Evolutionary conservation across 1,140 invertebrate genomes (phyloP).

Genomic region (Drosophila cardini): DNA sequence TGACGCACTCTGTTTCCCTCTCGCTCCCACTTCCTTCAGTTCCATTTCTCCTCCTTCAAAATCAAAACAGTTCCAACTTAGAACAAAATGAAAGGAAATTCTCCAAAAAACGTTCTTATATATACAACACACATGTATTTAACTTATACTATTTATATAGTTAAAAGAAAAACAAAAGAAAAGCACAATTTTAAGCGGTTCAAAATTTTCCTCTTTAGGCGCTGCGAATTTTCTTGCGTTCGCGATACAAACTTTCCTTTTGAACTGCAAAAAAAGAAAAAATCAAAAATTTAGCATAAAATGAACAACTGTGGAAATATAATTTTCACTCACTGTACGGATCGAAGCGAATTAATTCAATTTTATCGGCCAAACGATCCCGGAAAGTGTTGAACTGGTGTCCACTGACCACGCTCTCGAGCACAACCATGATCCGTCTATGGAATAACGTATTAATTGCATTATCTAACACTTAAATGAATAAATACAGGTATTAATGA

Average conservation of each 20-base stretch:
- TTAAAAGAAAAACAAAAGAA: constrained; percentile 7
- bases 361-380: constrained; percentile 91
- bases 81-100: no score
- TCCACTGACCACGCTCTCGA: constrained; percentile 91
- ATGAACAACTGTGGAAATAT: not conserved
- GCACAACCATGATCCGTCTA: constrained; percentile 90
- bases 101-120: not conserved
- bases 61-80: no score
- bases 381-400: constrained; percentile 88
- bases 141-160: not conserved
- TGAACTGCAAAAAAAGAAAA: constrained; percentile 87
- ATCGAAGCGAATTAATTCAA: constrained; percentile 91
- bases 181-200: not conserved
- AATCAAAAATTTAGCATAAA: not conserved
- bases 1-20: no score
- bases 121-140: constrained; percentile 13
- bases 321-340: constrained; percentile 88
- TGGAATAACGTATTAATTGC: not conserved
- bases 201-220: constrained; percentile 54
- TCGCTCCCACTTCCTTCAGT: no score
- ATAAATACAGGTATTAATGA: not conserved
- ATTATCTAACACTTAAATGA: not conserved
- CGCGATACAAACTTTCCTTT: constrained; percentile 87
- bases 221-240: constrained; percentile 88
- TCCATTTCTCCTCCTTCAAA: no score